Base-by-base conservation (phyloP, 2,888 invertebrate genomes). In the Melanargia galathea region DNA sequence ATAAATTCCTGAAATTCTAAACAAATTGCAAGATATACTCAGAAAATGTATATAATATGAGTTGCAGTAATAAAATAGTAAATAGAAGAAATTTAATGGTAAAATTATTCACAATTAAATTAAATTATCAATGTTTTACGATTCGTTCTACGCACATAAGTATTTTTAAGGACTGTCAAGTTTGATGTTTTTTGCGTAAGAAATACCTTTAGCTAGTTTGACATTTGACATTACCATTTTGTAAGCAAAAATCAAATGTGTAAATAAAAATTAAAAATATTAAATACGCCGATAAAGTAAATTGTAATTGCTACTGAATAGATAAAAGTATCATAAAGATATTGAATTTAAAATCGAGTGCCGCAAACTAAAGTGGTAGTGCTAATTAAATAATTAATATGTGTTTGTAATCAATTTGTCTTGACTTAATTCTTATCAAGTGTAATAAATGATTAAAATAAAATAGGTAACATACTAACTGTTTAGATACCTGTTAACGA, bases 341-440 rank as follows among this genome's bases (percentile, higher is more conserved):
- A 2, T 24, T 20, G 24, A 8, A 8, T 46, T 4, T 35, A 2
- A 13, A 52, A 5, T 6, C 7, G 2, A 35, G 13, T 22, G 35
- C 18, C 33, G 18, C 13, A 13, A 35, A 13, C 51, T 33, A 16
- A 48, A 52, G 22, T 46, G 40, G 6, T 35, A 26, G 38, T 48
- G 30, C 24, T 26, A 55, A 52, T 35, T 24, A 49, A 49, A 59
- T 20, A 51, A 59, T 20, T 54, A 38, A 35, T 35, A 35, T 35
- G 35, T 35, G 30, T 30, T 43, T 13, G 24, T 54, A 54, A 58
- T 33, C 30, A 54, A n/a, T 43, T 59, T 30, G n/a, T 16, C 6
- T 20, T 45, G 2, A 8, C 3, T 43, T 18, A 43, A 8, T 55
- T 52, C 59, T 56, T 60, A 62, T 62, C 62, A 55, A 49, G 43